Conservation (phyloP, 2,797 vertebrate species). For the Tapera naevia region DNA sequence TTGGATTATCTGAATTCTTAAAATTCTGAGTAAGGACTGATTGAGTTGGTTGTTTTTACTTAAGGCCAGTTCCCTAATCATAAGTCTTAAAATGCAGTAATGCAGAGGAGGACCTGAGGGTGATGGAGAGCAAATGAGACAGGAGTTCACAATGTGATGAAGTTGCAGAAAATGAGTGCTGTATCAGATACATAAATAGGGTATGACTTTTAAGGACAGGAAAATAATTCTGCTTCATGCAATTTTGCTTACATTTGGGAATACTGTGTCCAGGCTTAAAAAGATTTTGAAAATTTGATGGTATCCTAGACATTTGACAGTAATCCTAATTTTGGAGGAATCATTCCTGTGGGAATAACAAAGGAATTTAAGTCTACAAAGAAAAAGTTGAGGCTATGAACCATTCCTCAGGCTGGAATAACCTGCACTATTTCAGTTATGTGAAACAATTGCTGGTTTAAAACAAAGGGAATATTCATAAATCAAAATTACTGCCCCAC, state of each 20-base stretch:
- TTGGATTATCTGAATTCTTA: constrained; percentile 10
- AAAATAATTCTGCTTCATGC: constrained; percentile 20
- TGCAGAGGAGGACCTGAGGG: constrained; percentile 15
- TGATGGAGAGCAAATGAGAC: constrained; percentile 39
- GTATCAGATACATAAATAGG: constrained; percentile 17
- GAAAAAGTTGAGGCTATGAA: not conserved
- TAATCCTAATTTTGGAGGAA: not conserved
- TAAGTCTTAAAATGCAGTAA: not conserved
- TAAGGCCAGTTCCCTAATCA: not conserved
- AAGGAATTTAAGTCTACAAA: not conserved
- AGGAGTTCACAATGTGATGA: constrained; percentile 29
- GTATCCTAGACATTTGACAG: not conserved
- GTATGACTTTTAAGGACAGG: constrained; percentile 3
- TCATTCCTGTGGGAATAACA: not conserved
- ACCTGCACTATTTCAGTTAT: not conserved
- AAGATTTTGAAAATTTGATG: not conserved
- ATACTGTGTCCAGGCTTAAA: not conserved
- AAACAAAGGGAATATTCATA: not conserved
- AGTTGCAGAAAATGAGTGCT: constrained; percentile 22
- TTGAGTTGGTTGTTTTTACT: constrained; percentile 41
- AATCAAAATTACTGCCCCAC: not conserved
- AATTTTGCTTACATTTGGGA: not conserved
- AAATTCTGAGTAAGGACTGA: not conserved
- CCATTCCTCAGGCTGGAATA: not conserved
- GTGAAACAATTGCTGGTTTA: not conserved